Base-by-base conservation (phyloP, 1,140 invertebrate genomes). In the Formica selysi region DNA sequence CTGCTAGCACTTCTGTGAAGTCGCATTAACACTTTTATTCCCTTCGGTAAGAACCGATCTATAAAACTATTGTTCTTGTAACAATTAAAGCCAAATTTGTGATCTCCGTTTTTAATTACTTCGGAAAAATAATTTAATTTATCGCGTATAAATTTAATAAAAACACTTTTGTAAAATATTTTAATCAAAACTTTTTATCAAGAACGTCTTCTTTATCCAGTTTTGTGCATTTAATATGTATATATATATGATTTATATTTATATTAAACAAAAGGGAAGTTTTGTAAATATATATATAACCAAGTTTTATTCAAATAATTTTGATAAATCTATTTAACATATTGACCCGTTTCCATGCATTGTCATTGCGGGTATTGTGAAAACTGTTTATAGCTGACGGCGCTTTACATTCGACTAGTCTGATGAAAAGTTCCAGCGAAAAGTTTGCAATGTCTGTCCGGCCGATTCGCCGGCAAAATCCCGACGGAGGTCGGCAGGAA, bases 391-490 rank as follows among this genome's bases (percentile, higher is more conserved):
- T 74, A 26, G 68, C 13, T 29, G 26, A 51, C 62, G 51, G 57
- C 48, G 51, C 68, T 83, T 86, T 83, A 83, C 68, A 76, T 87
- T 84, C 54, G 68, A 70, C 68, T 29, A 41, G 59, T 29, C 70
- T 80, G 86, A 79, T 64, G 74, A 86, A 62, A 87, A 86, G 48
- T 87, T 87, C 22, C 22, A 57, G 48, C 5, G 32, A 83, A 85
- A 84, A 85, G 80, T 89, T 85, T 76, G 68, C 51, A 41, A 10
- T 86, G 68, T 80, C 74, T 84, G 54, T 86, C 86, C 61, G 44
- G 26, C 51, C 51, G 80, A 85, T 41, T 68, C 41, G 38, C 65
- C 44, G 32, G 41, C 36, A 54, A 83, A 68, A 57, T 78, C 83
- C 73, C 65, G 41, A 73, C 62, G 54, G 71, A 73, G 73, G 48